Conservation (phyloP, 2,888 invertebrate genomes). For the Leptothorax acervorum region DNA sequence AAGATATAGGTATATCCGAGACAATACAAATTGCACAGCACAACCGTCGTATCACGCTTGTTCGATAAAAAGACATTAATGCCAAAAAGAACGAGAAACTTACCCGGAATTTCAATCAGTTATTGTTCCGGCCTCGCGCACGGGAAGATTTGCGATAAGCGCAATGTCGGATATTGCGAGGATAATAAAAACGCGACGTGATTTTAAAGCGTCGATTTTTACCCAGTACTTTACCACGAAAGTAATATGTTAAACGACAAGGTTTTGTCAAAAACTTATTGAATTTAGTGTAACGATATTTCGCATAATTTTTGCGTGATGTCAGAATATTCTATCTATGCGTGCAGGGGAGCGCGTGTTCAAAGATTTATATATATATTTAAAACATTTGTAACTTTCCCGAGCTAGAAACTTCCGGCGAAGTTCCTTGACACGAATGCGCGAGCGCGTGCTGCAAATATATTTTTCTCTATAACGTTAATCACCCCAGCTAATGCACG, state of each 20-base stretch:
- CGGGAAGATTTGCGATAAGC: constrained; percentile 26
- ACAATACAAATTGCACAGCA: constrained; percentile 33
- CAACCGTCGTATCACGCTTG: constrained; percentile 33
- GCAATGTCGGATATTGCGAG: not conserved
- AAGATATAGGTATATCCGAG: constrained; percentile 39
- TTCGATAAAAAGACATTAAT: constrained; percentile 46
- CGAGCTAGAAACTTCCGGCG: not conserved
- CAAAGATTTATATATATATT: not conserved
- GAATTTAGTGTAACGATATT: not conserved
- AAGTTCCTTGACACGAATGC: constrained; percentile 27
- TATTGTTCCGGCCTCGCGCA: constrained; percentile 7
- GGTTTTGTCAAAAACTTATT: not conserved
- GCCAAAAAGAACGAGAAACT: not conserved
- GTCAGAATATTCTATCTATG: not conserved
- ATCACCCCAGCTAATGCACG: constrained; percentile 20
- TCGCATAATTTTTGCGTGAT: not conserved
- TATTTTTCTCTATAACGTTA: not conserved
- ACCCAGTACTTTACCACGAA: not conserved
- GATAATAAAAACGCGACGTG: not conserved
- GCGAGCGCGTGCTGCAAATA: constrained; percentile 7
- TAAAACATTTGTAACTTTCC: not conserved
- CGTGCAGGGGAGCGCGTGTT: not conserved
- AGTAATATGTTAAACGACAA: not conserved
- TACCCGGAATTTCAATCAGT: constrained; percentile 37
- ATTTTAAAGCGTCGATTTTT: not conserved